Conservation (phyloP, 1,140 invertebrate species). For the Harpegnathos saltator region DNA sequence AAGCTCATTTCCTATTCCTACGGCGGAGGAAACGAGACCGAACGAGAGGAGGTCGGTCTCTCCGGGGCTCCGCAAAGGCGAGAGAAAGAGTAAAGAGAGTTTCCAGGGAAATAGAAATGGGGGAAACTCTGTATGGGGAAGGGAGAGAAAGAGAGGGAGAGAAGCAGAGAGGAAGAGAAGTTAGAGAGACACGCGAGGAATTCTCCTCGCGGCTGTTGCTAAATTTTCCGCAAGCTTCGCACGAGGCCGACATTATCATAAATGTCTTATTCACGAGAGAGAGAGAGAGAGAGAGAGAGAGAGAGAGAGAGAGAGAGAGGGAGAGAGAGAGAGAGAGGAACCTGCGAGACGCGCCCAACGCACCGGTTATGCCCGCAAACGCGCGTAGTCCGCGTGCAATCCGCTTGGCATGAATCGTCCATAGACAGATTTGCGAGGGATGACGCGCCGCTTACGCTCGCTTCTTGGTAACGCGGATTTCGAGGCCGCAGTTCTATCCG, state of each 20-base stretch:
- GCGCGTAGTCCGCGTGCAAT: conserved; percentile 44
- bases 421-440: conserved; percentile 16
- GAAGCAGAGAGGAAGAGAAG: not conserved
- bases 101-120: conserved; percentile 42
- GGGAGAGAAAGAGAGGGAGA: not conserved
- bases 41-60: conserved; percentile 9
- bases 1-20: conserved; percentile 63
- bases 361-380: conserved; percentile 40
- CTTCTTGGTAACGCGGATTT: not conserved
- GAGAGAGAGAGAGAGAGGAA: not conserved
- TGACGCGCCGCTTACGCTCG: not conserved
- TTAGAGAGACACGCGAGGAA: conserved; percentile 11
- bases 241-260: conserved; percentile 69
- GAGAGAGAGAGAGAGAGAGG: conserved; percentile 10
- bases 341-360: conserved; percentile 2
- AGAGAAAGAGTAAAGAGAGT: conserved; percentile 18
- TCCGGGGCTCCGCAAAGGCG: conserved; percentile 1
- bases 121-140: not conserved
- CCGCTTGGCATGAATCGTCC: conserved; percentile 4
- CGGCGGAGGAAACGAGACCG: conserved; percentile 19
- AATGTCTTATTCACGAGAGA: conserved; percentile 71
- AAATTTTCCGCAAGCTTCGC: conserved; percentile 61
- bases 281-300: no score
- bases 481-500: not conserved
- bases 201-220: conserved; percentile 61